Percentiles rank a stretch among this genome's conserved stretches.
Conservation (phyloP, 2,113 vertebrate genomes). For the Collichthys lucidus region DNA sequence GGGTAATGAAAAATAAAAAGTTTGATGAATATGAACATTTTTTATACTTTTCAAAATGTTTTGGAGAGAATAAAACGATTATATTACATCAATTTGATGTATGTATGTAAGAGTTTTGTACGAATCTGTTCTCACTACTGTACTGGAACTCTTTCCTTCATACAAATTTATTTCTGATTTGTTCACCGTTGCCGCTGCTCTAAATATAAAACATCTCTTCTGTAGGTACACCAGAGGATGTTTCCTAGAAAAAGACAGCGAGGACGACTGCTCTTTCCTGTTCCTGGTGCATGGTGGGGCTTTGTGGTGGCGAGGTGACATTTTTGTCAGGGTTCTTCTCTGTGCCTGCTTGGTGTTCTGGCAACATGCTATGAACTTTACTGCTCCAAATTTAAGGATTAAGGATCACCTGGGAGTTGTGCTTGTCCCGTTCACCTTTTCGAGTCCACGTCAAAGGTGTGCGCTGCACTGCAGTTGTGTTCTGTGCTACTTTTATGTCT, state of each 20-base stretch:
- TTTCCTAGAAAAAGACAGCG: conserved; percentile 9
- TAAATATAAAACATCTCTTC: conserved; percentile 19
- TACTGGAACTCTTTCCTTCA: background rate
- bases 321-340: conserved; percentile 46
- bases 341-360: conserved; percentile 47
- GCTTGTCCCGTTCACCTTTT: conserved; percentile 40
- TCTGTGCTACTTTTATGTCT: conserved; percentile 22
- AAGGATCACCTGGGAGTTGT: conserved; percentile 14
- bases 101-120: background rate
- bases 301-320: conserved; percentile 61
- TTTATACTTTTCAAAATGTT: background rate
- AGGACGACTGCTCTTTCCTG: conserved; percentile 31
- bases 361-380: conserved; percentile 57
- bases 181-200: background rate
- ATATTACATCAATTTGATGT: background rate
- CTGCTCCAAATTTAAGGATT: conserved; percentile 23
- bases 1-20: no score
- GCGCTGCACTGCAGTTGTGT: conserved; percentile 18
- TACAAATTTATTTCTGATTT: conserved; percentile 6
- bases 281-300: conserved; percentile 2
- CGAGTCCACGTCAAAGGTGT: background rate
- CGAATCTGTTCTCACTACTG: background rate
- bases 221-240: background rate
- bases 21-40: background rate
- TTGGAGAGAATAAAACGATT: background rate